Evolutionary conservation across 2,888 invertebrate genomes (phyloP).

Genomic region (Sesia apiformis): DNA sequence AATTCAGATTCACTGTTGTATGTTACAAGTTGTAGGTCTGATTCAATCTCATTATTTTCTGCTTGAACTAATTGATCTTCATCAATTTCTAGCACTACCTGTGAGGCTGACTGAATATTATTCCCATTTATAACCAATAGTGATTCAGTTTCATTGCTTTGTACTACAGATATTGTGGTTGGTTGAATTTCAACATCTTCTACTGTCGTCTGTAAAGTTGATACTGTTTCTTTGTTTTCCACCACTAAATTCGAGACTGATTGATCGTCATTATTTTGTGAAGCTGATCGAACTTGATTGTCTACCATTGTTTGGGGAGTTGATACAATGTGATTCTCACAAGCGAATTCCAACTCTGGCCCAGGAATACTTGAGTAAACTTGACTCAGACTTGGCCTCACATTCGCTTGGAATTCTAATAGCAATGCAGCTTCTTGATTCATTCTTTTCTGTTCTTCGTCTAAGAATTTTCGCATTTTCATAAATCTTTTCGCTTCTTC

Average conservation of each 20-base stretch:
- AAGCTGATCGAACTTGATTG: slow-evolving; percentile 10
- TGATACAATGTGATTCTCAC: slow-evolving; percentile 31
- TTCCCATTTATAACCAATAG: too few species aligned
- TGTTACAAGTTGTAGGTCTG: not conserved
- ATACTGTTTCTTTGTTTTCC: too few species aligned
- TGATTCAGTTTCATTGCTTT: too few species aligned
- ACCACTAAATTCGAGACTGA: too few species aligned
- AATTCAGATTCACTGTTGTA: not conserved
- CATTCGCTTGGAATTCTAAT: slow-evolving; percentile 65
- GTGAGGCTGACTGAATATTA: not conserved
- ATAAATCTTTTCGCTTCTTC: slow-evolving; percentile 78
- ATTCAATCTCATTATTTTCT: not conserved
- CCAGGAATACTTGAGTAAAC: slow-evolving; percentile 65
- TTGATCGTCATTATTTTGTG: slow-evolving; percentile 5
- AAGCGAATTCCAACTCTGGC: slow-evolving; percentile 65
- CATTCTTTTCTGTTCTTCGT: slow-evolving; percentile 74
- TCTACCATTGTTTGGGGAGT: slow-evolving; percentile 1
- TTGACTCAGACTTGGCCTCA: slow-evolving; percentile 61
- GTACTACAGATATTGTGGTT: too few species aligned
- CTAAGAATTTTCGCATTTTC: slow-evolving; percentile 78
- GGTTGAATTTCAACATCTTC: too few species aligned
- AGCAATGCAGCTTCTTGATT: slow-evolving; percentile 65
- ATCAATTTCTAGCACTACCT: not conserved
- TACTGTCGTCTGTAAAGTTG: too few species aligned
- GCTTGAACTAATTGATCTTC: not conserved